Evolutionary conservation across 2,113 vertebrate species (phyloP), one percentile per base, ranked within the genome.

Genomic region (Platysteira castanea): DNA sequence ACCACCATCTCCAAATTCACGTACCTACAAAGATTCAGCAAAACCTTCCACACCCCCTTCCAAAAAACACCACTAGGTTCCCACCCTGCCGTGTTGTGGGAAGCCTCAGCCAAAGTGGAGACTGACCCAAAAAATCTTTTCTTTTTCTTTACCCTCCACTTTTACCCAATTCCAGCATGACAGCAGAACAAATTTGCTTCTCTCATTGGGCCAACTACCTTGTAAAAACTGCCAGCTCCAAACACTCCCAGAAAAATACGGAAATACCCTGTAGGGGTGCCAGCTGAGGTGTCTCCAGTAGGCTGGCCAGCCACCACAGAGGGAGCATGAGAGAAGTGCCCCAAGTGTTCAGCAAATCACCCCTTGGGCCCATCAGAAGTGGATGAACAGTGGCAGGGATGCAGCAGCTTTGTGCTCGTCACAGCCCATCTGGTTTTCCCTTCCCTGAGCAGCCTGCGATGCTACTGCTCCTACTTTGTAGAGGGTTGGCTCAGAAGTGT

Each of bases 261-360:
- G n/a, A 26, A 79, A 18, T 11, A 9, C 14, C 17, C 16, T 6
- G 7, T 6, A 35, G 35, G 15, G 9, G 3, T 88, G 22, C 30
- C 42, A 71, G 56, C 28, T 53, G 65, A 53, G 59, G 13, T 23
- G 15, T 24, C n/a, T 60, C 27, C 44, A 54, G 27, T 13, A 35
- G 46, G 33, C 3, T 50, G 65, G 6, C 17, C 65, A 59, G 20
- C 39, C 42, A 61, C 11, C 46, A 35, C 2, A 0, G 0, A n/a
- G 9, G 27, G 6, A 0, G 0, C 23, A 13, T 4, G 30, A 50
- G 63, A 76, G 2, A 1, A 76, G n/a, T 44, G 16, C 9, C 61
- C 37, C 49, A 73, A 61, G 54, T 7, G 28, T 59, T 74, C 74
- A 52, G 46, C 37, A 56, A 6, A 27, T n/a, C 9, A 0, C 19